Evolutionary conservation across 2,797 vertebrate species (phyloP).

Genomic region (Sternotherus odoratus): DNA sequence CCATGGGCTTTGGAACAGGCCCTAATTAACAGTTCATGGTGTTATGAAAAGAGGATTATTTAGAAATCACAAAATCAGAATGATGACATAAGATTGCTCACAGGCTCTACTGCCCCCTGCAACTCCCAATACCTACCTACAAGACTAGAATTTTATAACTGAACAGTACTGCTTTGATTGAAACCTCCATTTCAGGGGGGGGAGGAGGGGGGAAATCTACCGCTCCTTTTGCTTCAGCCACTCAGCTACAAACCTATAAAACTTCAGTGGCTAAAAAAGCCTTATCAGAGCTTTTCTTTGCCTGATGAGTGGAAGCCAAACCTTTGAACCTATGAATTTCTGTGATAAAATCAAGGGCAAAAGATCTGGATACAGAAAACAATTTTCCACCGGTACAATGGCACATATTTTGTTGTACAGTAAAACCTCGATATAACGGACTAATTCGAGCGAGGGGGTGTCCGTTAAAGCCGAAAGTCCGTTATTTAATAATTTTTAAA

Average conservation of each 20-base stretch:
- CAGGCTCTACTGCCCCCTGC: not conserved
- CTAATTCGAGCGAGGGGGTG: too few relatives aligned
- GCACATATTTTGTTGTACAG: slow-evolving; percentile 17
- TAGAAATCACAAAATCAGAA: not conserved
- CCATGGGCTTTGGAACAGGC: fast-evolving
- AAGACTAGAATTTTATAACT: slow-evolving; percentile 29
- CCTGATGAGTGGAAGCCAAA: slow-evolving; percentile 43
- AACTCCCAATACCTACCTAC: not conserved
- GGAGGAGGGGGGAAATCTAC: too few relatives aligned
- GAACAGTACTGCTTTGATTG: slow-evolving; percentile 11
- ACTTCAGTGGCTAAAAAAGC: slow-evolving; percentile 48
- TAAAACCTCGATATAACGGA: too few relatives aligned
- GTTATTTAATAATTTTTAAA: too few relatives aligned
- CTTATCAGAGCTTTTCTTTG: slow-evolving; percentile 50
- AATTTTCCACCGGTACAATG: slow-evolving; percentile 35
- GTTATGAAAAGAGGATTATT: not conserved
- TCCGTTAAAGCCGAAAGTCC: too few relatives aligned
- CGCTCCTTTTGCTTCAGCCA: slow-evolving; percentile 3
- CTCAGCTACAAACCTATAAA: slow-evolving; percentile 42
- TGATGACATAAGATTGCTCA: not conserved
- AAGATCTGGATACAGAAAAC: slow-evolving; percentile 47
- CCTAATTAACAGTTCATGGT: not conserved
- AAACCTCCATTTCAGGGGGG: slow-evolving; percentile 17
- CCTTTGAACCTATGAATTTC: slow-evolving; percentile 45
- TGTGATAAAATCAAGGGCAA: slow-evolving; percentile 34